These are phyloP conservation scores for Syndactyla subalaris DNA, from an alignment of 2,797 vertebrate species.

Conservation along the genomic window DNA sequence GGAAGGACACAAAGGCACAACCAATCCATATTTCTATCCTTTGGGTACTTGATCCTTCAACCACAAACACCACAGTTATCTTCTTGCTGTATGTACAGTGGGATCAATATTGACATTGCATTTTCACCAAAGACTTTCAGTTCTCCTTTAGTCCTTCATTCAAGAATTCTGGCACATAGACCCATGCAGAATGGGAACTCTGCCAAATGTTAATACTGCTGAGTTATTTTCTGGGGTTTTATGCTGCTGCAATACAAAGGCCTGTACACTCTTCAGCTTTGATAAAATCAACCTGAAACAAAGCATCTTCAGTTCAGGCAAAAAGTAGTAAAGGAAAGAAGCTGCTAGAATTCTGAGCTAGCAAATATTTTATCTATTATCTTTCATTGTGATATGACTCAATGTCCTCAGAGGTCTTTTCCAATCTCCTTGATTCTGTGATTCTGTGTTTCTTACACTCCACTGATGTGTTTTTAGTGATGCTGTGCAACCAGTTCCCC, in stretches of 20 bases:
- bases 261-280: not conserved
- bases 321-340: conserved; percentile 13
- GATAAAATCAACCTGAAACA: not conserved
- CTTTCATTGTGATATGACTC: not conserved
- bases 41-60: not conserved
- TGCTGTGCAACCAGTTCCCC: not conserved
- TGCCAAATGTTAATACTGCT: conserved; percentile 22
- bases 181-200: not conserved
- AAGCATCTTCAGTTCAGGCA: not conserved
- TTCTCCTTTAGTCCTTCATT: conserved; percentile 13
- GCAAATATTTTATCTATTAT: not conserved
- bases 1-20: not conserved
- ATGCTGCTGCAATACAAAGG: conserved; percentile 24
- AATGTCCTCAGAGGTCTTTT: no score
- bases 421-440: no score
- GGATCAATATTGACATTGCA: not conserved
- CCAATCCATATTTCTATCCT: not conserved
- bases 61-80: not conserved
- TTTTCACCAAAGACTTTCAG: not conserved
- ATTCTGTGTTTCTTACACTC: not conserved
- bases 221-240: not conserved
- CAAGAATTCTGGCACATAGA: not conserved
- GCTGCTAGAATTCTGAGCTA: not conserved
- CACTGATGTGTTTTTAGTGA: not conserved
- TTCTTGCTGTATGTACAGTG: not conserved